Percentiles rank a stretch among this genome's conserved stretches.
Evolutionary conservation across 2,888 invertebrate genomes (phyloP).

Genomic region (Leptopilina drosophilae): DNA sequence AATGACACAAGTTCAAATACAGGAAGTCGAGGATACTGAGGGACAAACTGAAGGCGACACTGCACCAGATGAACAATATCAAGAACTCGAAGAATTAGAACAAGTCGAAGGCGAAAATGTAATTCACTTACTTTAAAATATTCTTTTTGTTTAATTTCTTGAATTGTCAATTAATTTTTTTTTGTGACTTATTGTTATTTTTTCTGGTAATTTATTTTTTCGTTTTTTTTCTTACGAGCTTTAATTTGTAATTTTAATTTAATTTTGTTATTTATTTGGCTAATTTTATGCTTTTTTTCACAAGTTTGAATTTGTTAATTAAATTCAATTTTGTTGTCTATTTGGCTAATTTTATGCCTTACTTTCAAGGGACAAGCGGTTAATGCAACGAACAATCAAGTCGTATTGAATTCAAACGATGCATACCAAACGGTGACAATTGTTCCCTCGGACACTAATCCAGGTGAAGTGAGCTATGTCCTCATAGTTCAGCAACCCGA

Average conservation of each 20-base stretch:
- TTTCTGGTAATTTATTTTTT: too few relatives aligned
- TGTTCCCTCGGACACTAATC: slow-evolving; percentile 86
- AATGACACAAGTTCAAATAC: slow-evolving; percentile 80
- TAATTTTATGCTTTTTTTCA: too few relatives aligned
- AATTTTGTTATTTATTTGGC: too few relatives aligned
- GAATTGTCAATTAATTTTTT: not conserved
- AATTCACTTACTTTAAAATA: slow-evolving; percentile 65
- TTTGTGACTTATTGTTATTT: not conserved
- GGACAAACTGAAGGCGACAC: slow-evolving; percentile 71
- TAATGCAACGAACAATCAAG: slow-evolving; percentile 74
- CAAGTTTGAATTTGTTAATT: too few relatives aligned
- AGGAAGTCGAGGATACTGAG: slow-evolving; percentile 75
- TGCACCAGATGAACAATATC: slow-evolving; percentile 74
- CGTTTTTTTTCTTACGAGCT: too few relatives aligned
- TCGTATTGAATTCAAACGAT: slow-evolving; percentile 80
- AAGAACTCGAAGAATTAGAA: slow-evolving; percentile 78
- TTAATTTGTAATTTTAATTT: too few relatives aligned
- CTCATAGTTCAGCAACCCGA: slow-evolving; percentile 89
- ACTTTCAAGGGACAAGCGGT: slow-evolving; percentile 64
- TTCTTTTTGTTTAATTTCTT: not conserved
- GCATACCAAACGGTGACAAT: slow-evolving; percentile 90
- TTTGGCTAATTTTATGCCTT: slow-evolving; percentile 11
- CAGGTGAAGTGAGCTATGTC: slow-evolving; percentile 92
- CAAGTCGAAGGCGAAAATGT: slow-evolving; percentile 78
- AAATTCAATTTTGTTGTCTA: too few relatives aligned